phyloP scores from a whole-genome alignment of 2,797 vertebrate genomes.

The Schizopygopsis pylzovi region DNA sequence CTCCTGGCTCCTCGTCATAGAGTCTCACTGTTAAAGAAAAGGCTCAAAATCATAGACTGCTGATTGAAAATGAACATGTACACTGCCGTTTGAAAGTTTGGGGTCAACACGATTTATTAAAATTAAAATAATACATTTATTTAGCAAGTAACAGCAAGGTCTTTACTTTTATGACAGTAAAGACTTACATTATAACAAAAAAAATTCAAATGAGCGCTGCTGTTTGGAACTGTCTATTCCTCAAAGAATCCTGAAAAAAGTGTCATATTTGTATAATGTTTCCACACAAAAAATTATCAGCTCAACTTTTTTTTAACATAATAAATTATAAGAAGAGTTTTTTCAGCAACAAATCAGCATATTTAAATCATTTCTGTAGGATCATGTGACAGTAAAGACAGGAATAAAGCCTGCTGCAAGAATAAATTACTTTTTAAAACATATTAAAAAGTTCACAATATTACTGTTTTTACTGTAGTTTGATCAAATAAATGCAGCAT shows the following conservation, averaged over 20 bases:
- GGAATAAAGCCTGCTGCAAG: not conserved
- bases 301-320: not conserved
- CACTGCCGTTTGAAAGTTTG: not conserved
- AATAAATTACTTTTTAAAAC: not conserved
- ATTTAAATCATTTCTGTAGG: not conserved
- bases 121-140: not conserved
- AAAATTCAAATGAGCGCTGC: not conserved
- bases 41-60: constrained; percentile 4
- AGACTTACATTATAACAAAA: not conserved
- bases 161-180: not conserved
- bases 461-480: not conserved
- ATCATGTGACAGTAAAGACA: not conserved
- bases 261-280: not conserved
- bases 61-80: not conserved
- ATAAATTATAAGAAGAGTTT: not conserved
- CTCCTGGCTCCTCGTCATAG: constrained; percentile 76
- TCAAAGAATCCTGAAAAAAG: not conserved
- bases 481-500: not conserved
- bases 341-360: not conserved
- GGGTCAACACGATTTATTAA: not conserved
- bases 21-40: constrained; percentile 78
- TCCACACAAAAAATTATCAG: not conserved
- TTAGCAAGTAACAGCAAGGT: not conserved
- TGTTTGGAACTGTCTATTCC: not conserved
- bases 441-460: not conserved